Percentiles rank a stretch among this genome's conserved stretches.
phyloP scores from a whole-genome alignment of 2,113 vertebrate genomes.

The Bambusicola thoracicus region DNA sequence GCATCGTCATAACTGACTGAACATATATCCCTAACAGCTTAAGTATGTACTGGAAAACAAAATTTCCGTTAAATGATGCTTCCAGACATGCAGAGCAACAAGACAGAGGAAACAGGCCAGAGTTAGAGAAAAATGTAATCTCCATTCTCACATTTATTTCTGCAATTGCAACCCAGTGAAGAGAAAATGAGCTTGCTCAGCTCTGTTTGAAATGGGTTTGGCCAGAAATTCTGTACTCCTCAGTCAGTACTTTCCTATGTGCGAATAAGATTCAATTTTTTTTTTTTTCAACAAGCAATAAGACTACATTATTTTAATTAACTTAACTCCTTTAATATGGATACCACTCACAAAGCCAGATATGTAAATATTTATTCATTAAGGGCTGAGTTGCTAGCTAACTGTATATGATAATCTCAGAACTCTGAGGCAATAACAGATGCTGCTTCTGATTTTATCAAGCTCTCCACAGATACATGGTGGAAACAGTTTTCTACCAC shows the following conservation, averaged over 20 bases:
- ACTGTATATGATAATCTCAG: neutral
- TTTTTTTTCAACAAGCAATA: neutral
- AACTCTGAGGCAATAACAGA: neutral
- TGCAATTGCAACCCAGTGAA: neutral
- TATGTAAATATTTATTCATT: neutral
- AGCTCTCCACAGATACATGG: neutral
- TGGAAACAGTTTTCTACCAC: neutral
- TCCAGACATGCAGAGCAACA: neutral
- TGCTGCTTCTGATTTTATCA: slow-evolving; percentile 29
- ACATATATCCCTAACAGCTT: neutral
- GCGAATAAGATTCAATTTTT: neutral
- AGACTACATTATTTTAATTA: neutral
- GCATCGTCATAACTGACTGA: neutral
- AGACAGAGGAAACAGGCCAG: neutral
- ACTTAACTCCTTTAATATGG: neutral
- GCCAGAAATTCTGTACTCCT: neutral
- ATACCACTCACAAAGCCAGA: neutral
- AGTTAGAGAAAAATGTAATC: neutral
- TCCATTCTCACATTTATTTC: neutral
- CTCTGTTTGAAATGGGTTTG: neutral
- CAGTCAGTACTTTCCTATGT: neutral
- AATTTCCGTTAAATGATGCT: neutral
- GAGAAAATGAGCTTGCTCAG: neutral
- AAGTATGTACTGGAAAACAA: neutral
- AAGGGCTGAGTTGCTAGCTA: neutral